Conservation (phyloP, 2,113 vertebrate species). For the Melanotaenia duboulayi region DNA sequence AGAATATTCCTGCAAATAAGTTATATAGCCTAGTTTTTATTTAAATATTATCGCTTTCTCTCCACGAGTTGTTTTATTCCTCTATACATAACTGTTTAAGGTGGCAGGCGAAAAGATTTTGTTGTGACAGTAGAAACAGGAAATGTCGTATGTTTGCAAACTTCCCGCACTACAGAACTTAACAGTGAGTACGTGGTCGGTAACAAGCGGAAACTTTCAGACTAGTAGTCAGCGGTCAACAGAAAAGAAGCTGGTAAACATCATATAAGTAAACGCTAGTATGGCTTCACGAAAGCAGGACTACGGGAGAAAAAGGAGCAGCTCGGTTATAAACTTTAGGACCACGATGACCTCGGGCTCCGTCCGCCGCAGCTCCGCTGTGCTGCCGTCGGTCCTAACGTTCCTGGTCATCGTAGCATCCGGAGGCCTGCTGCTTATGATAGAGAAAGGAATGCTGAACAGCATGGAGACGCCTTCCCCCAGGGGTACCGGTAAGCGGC, state of each 20-base stretch:
- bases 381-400: conserved; percentile 94
- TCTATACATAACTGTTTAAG: no score
- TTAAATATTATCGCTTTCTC: no score
- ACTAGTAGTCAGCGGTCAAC: background rate
- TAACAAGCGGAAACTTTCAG: background rate
- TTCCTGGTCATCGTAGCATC: conserved; percentile 96
- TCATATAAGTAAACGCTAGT: rapidly evolving
- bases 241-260: background rate
- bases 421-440: conserved; percentile 94
- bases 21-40: no score
- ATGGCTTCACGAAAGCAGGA: conserved; percentile 75
- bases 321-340: conserved; percentile 63
- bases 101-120: background rate
- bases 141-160: background rate
- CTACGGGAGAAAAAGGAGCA: conserved; percentile 43
- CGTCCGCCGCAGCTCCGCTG: conserved; percentile 72
- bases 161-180: conserved; percentile 24
- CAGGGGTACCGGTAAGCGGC: conserved; percentile 43
- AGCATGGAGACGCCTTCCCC: conserved; percentile 87
- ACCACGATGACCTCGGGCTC: conserved; percentile 53
- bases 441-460: conserved; percentile 93
- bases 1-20: no score
- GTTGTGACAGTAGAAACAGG: conserved; percentile 42
- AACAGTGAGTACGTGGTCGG: conserved; percentile 66
- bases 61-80: no score